Base-by-base conservation (phyloP, 1,140 invertebrate genomes). In the Sitodiplosis mosellana region DNA sequence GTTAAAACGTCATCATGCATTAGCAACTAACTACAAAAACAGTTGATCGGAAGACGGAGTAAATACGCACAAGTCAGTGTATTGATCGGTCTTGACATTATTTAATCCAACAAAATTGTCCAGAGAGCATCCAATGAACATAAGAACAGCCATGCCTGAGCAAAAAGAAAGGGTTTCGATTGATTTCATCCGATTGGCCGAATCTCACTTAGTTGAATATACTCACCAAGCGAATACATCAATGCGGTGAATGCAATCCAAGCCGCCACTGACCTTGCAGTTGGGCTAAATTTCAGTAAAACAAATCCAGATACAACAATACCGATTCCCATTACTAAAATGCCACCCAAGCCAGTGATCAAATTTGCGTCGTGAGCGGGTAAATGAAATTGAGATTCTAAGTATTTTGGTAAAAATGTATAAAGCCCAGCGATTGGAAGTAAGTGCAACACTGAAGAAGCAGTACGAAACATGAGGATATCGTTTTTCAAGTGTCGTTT, bases 321-420 rank as follows among this genome's bases (percentile, higher is more conserved):
- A 49, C 87, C 87, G 46, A 87, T 55, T 41, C 87, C 88, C 88
- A 93, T 92, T 19, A 92, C 86, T 45, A 92, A 69, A 54, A 93
- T 92, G 51, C 89, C 89, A 51, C 85, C 87, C 53, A 89, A 76
- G 57, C 86, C 89, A 67, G 88, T 83, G 56, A 93, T 82, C 73
- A 92, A 80, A 59, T 88, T 91, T 34, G 89, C 88, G 57, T 84
- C 77, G 61, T 86, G 81, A 42, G 88, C 84, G 14, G 87, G 78
- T 55, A 92, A 67, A 50, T 84, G 73, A 68, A 93, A 94, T 71
- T 92, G 87, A 43, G 80, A 83, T 69, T 93, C 88, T 52, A 94
- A 67, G 64, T 92, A 94, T 65, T 94, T 94, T 44, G 90, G 89
- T 55, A 93, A 70, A 66, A 93, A 95, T 38, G 87, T 90, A 65